These are phyloP conservation scores for Mola mola DNA, from an alignment of 2,113 vertebrate genomes.

Conservation along the genomic window DNA sequence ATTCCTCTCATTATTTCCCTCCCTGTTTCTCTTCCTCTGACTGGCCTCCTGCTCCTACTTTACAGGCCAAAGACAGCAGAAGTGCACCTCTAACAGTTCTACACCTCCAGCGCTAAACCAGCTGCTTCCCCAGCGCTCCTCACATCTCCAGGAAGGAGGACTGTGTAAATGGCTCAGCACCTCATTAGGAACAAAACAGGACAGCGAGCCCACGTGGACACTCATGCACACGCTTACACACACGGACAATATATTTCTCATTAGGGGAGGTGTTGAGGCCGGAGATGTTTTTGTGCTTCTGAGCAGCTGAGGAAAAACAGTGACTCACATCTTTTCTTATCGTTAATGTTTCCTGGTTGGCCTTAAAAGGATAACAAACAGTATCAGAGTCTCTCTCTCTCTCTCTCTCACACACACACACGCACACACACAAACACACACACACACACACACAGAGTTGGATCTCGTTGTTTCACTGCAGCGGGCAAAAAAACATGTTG, in stretches of 20 bases:
- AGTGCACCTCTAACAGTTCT: background rate
- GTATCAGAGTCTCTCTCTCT: too few relatives aligned
- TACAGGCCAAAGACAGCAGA: constrained; percentile 5
- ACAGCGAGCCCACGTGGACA: constrained; percentile 20
- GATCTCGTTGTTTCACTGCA: constrained; percentile 42
- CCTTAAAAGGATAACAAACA: constrained; percentile 63
- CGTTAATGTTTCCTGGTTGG: constrained; percentile 62
- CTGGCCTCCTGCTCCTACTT: background rate
- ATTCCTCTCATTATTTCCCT: background rate
- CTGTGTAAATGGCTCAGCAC: constrained; percentile 55
- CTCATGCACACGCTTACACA: constrained; percentile 8
- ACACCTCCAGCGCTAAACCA: constrained; percentile 22
- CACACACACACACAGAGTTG: too few relatives aligned
- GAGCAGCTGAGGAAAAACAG: constrained; percentile 48
- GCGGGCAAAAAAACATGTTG: constrained; percentile 40
- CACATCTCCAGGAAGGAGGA: constrained; percentile 35
- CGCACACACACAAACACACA: constrained; percentile 4
- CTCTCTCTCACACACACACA: constrained; percentile 1
- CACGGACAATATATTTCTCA: constrained; percentile 28
- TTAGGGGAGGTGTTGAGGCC: constrained; percentile 30
- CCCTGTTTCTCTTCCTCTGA: background rate
- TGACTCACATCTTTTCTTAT: constrained; percentile 72
- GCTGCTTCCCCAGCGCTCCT: constrained; percentile 41
- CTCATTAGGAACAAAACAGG: constrained; percentile 57
- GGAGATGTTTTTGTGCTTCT: constrained; percentile 65